Evolutionary conservation across 2,113 vertebrate species (phyloP).

Genomic region (Sturnus vulgaris): DNA sequence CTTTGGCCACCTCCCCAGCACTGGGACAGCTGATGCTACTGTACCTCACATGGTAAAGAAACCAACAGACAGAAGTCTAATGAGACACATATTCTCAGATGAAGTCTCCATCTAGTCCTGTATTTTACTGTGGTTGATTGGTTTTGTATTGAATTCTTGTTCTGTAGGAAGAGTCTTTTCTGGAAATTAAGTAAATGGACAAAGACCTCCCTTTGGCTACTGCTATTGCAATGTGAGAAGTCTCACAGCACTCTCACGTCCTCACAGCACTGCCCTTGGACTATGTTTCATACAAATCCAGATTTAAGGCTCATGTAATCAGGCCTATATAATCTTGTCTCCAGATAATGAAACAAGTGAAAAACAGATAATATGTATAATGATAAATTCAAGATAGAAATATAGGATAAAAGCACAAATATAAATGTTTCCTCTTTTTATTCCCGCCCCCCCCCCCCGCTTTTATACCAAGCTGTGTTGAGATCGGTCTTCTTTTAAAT

Average conservation of each 20-base stretch:
- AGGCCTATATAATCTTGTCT: neutral
- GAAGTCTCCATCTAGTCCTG: neutral
- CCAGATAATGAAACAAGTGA: neutral
- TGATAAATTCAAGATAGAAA: neutral
- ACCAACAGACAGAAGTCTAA: neutral
- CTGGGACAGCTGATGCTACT: neutral
- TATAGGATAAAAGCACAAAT: neutral
- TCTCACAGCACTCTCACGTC: neutral
- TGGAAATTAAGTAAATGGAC: neutral
- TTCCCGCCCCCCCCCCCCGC: rapidly evolving
- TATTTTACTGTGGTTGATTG: neutral
- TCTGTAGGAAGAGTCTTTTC: neutral
- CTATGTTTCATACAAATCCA: neutral
- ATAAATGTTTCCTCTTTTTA: neutral
- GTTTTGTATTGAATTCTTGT: neutral
- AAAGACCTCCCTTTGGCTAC: neutral
- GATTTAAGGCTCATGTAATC: neutral
- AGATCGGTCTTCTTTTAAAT: constrained; percentile 10
- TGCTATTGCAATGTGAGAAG: neutral
- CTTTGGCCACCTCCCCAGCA: neutral
- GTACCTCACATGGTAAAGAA: neutral
- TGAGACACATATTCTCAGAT: neutral
- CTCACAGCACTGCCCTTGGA: neutral
- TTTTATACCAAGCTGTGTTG: neutral
- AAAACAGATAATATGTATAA: neutral